Conservation (phyloP, 2,797 vertebrate species). For the Eremophila alpestris region DNA sequence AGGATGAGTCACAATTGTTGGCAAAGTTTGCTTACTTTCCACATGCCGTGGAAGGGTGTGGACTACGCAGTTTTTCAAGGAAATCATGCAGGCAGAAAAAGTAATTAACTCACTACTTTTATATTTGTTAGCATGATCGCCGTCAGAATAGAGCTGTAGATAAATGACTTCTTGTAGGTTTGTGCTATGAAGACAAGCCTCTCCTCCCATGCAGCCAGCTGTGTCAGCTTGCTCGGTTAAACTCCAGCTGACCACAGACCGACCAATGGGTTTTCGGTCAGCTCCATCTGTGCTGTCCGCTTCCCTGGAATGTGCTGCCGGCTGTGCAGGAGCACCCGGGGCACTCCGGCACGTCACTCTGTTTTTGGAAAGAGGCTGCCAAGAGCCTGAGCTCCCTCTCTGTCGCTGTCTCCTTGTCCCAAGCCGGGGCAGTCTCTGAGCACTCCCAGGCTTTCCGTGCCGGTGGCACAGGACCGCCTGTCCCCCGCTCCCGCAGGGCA, state of each 20-base stretch:
- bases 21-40: background rate
- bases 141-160: background rate
- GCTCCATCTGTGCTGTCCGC: accelerated
- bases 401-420: accelerated
- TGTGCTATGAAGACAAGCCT: background rate
- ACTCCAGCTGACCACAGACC: background rate
- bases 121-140: background rate
- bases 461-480: background rate
- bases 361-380: background rate
- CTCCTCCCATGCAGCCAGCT: background rate
- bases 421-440: background rate
- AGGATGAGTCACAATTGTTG: background rate
- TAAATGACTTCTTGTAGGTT: background rate
- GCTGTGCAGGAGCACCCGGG: accelerated
- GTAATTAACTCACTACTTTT: background rate
- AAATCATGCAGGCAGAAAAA: background rate
- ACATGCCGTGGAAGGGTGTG: background rate
- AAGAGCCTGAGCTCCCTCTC: background rate
- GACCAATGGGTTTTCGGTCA: background rate
- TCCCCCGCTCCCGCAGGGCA: background rate
- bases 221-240: background rate
- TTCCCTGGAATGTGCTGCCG: background rate
- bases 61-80: background rate
- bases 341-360: background rate
- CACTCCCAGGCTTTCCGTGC: background rate